Evolutionary conservation across 2,797 vertebrate species (phyloP), one percentile per base, ranked within the genome.

Genomic region (Gymnothorax reevesii): DNA sequence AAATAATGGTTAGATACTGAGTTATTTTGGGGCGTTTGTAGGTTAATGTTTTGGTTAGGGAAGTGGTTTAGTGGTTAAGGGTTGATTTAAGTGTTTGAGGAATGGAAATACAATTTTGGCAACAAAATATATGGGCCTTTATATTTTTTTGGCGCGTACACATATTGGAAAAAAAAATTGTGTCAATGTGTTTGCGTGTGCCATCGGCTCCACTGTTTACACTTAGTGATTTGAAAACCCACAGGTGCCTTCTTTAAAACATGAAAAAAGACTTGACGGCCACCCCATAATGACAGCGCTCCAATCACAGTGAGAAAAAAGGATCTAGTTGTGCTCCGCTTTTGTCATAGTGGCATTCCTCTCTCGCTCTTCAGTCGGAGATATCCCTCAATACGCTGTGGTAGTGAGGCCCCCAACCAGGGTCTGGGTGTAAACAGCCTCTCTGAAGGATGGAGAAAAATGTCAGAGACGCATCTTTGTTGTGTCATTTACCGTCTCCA

Each of bases 391-490:
- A 93, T 88, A 92, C 91, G 92, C 93, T 93, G 88, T 92, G 91
- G 92, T 92, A 91, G 25, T 80, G 85, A 89, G 91, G 96, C 62
- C 96, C 97, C 91, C 96, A 96, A 96, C 96, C 95, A 96, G 95
- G 96, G 97, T 95, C 93, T 97, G 96, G 96, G 97, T 97, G 97
- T 97, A 97, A 97, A 97, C 97, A 97, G 95, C 96, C 95, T 96
- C 97, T 97, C 97, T 96, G 92, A 97, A 97, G 95, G 97, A 97
- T 97, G 94, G 96, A 95, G 96, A 94, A 95, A 96, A 96, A 95
- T 99, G 98, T 99, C 98, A 99, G 97, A 95, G 96, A 96, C 96
- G 95, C 95, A 94, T 97, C 98, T 99, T 99, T 99, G 98, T 98
- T 98, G 97, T 99, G 98, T 98, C 98, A 98, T 97, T 99, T 98